A percentile compares a stretch with the other conserved stretches of the same genome.
phyloP scores from a whole-genome alignment of 2,888 invertebrate genomes.

The Eupithecia inturbata region DNA sequence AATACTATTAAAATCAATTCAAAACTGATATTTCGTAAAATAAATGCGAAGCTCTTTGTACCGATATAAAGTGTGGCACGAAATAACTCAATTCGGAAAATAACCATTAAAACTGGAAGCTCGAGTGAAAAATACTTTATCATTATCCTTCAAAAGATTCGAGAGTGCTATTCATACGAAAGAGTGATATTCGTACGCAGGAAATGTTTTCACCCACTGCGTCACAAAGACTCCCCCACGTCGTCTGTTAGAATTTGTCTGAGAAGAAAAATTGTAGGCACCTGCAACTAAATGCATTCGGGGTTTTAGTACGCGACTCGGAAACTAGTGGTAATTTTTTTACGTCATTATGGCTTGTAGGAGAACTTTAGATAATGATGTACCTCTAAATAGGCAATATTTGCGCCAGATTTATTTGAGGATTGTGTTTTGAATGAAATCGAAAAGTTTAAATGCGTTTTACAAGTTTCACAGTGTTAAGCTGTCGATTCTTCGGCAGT shows the following conservation, averaged over 20 bases:
- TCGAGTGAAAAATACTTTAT: conserved; percentile 43
- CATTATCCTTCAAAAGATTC: conserved; percentile 39
- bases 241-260: conserved; percentile 70
- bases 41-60: neutral
- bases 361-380: too few relatives aligned
- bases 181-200: conserved; percentile 36
- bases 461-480: too few relatives aligned
- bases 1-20: neutral
- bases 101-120: conserved; percentile 33
- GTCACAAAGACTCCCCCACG: conserved; percentile 54
- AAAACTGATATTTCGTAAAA: neutral
- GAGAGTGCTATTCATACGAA: conserved; percentile 33
- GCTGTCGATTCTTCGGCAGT: too few relatives aligned
- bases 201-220: conserved; percentile 37
- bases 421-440: too few relatives aligned
- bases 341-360: too few relatives aligned
- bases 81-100: conserved; percentile 18
- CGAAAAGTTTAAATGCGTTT: too few relatives aligned
- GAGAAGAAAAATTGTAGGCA: conserved; percentile 78
- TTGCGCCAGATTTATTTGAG: too few relatives aligned
- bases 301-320: conserved; percentile 35
- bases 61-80: conserved; percentile 8
- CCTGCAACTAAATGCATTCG: conserved; percentile 80
- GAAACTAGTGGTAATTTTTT: neutral
- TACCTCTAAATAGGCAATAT: too few relatives aligned